Evolutionary conservation across 1,140 invertebrate genomes (phyloP), one percentile per base, ranked within the genome.

Genomic region (Hyles vespertilio): DNA sequence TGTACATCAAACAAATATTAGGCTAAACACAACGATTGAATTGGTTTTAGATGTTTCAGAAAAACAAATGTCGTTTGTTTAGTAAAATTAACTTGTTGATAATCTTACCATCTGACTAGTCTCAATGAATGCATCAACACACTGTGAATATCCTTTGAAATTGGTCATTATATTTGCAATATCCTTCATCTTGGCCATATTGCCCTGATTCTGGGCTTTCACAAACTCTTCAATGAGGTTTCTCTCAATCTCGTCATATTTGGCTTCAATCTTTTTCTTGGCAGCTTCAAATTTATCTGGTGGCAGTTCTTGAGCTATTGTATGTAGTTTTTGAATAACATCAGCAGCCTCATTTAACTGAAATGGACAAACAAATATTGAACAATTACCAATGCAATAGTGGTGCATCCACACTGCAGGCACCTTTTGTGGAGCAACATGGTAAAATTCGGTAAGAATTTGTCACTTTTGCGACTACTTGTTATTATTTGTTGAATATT

Each of bases 51-150:
- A 22, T 22, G 22, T 22, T 22, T 22, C 22, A 22, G 22, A 22
- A 22, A 22, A 22, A 22, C 22, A 22, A 22, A 2, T 22, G 22
- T 22, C 22, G 22, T 22, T 22, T 22, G 22, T 5, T 5, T 3
- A 56, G 11, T 47, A n/a, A 47, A 50, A 44, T 6, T 44, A 5
- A 54, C 3, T 8, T 32, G 9, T 7, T 55, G 45, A 44, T 44
- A 45, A 45, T 71, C 72, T 67, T 90, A 96, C 95, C 92, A 95
- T 94, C 91, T 99, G 98, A 84, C 97, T 97, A 76, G 98, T 96
- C 84, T 99, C 97, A 71, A 99, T 99, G 80, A 97, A 99, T 0
- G 97, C 96, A 91, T 99, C 95, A 60, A 99, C 93, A 88, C 98
- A 99, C 67, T 98, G 94, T 0, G 96, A 95, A 87, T 99, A 99